Evolutionary conservation across 2,797 vertebrate species (phyloP), one percentile per base, ranked within the genome.

Genomic region (Aplochiton taeniatus): DNA sequence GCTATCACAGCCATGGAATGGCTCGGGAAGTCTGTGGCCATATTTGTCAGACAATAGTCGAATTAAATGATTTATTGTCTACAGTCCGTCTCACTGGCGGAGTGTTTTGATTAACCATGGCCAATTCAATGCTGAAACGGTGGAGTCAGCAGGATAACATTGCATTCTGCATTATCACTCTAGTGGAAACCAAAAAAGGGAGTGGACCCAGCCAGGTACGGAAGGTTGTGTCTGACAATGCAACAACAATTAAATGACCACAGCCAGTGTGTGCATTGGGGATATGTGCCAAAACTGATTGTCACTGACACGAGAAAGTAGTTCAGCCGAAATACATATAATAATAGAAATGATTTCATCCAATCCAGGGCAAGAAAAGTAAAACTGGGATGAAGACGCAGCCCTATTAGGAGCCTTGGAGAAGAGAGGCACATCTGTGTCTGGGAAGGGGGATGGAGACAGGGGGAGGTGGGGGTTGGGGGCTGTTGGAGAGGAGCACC

Each of bases 251-350:
- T 65, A 85, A 82, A 82, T 60, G 84, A 83, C 81, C 63, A 17
- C 83, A 82, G 83, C 70, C 4, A 70, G 45, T 51, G 80, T 83
- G 83, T 70, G 76, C 73, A 63, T 68, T 14, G 57, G 48, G 1
- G 82, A 86, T 85, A 86, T 55, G 77, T 62, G 1, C 61, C 17
- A 65, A 56, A 82, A 86, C 73, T 75, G 82, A 88, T 85, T 66
- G 76, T 60, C 70, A 82, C 72, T 87, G 80, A 78, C 84, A 84
- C 76, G 78, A 72, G 72, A 59, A 20, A 70, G 80, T 82, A 58
- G 68, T 55, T 42, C 80, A 52, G 68, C 70, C 58, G n/a, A 65
- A 58, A 72, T 62, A 58, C 45, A 63, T 16, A 42, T 17, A 54
- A 16, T 16, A 52, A 17, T 67, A 74, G 54, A 58, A 8, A 70